Evolutionary conservation across 2,797 vertebrate species (phyloP).

Genomic region (Manis crassicaudata): DNA sequence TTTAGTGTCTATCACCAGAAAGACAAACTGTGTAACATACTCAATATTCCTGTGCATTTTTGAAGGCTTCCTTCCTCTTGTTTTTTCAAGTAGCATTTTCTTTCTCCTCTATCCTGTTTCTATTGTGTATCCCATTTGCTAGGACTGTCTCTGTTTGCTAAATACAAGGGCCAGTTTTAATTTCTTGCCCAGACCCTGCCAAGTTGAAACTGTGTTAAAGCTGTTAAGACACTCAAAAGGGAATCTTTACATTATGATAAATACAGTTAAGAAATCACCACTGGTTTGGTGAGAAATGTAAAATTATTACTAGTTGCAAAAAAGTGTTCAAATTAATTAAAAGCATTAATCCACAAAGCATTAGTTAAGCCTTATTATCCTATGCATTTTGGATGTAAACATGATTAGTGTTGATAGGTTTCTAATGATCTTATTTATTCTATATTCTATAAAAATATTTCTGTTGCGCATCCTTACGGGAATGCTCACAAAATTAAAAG

Average conservation of each 20-base stretch:
- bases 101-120: constrained; percentile 24
- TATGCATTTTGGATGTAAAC: constrained; percentile 44
- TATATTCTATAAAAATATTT: constrained; percentile 62
- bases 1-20: constrained; percentile 60
- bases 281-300: constrained; percentile 46
- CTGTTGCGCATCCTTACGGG: neutral
- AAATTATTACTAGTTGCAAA: constrained; percentile 56
- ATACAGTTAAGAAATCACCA: constrained; percentile 46
- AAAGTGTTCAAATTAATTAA: constrained; percentile 54
- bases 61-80: neutral
- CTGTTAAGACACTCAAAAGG: constrained; percentile 36
- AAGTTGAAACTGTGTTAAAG: constrained; percentile 21
- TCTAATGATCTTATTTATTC: constrained; percentile 55
- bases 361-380: constrained; percentile 52
- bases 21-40: constrained; percentile 26
- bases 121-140: constrained; percentile 12
- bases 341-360: constrained; percentile 49
- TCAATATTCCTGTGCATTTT: constrained; percentile 54
- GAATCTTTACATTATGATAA: constrained; percentile 51
- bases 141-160: neutral
- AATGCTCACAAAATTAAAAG: constrained; percentile 52
- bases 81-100: constrained; percentile 9
- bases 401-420: constrained; percentile 41
- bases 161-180: constrained; percentile 34
- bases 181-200: constrained; percentile 1